Evolutionary conservation across 1,140 invertebrate genomes (phyloP), one percentile per base, ranked within the genome.

Genomic region (Lordiphosa stackelbergi): DNA sequence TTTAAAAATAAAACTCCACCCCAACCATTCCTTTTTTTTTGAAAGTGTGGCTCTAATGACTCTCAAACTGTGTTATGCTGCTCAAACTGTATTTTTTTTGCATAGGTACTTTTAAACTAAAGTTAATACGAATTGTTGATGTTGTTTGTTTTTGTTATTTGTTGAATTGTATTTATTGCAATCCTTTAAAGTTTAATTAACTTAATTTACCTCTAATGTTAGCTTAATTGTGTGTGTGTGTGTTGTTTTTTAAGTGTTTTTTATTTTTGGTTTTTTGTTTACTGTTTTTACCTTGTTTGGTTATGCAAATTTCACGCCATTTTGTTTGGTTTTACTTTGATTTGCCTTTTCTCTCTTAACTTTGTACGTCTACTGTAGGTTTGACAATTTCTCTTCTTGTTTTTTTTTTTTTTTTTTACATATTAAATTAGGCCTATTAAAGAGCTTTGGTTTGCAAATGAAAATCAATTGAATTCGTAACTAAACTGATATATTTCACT

Each of bases 151-250:
- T 6, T 46, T 24, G 19, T 24, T 28, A 9, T 31, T 16, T 36
- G 31, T 42, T 10, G 1, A 11, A 16, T 58, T 53, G 46, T 43
- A 31, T 24, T 59, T 36, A 74, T 79, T 83, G 63, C 64, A 83
- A 59, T 83, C 64, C 56, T 56, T 83, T 77, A 59, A 53, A 58
- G 53, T 74, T 73, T 83, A 77, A 74, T 81, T 83, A 83, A 68
- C 78, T 83, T 83, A 77, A 51, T 77, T 83, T 83, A 81, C 69
- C 68, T 75, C 77, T 81, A 81, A 83, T 75, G 66, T 81, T 81
- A 81, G 77, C 75, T 81, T 83, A 81, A 73, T 83, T 81, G 66
- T 57, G 34, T 68, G 58, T 59, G 41, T 41, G 52, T 65, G 55
- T 64, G 24, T 34, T 56, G 24, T 46, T 24, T 53, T 53, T 52